These are phyloP conservation scores for Delia radicum DNA, from an alignment of 1,140 invertebrate species.

Conservation along the genomic window DNA sequence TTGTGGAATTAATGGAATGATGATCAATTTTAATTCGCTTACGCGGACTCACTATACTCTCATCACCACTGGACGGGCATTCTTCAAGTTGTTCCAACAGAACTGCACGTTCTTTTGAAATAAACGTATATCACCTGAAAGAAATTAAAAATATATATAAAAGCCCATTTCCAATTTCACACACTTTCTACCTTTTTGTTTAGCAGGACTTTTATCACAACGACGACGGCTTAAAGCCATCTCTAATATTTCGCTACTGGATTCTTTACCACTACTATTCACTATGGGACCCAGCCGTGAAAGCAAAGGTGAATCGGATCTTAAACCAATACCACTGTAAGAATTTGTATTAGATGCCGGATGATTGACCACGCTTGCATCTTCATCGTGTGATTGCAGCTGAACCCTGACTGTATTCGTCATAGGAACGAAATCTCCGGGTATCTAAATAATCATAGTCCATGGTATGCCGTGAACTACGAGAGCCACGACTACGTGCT, in stretches of 20 bases:
- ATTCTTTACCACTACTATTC: conserved; percentile 19
- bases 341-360: neutral
- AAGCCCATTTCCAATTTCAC: neutral
- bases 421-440: conserved; percentile 62
- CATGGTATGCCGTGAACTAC: conserved; percentile 45
- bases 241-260: conserved; percentile 31
- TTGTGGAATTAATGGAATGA: conserved; percentile 55
- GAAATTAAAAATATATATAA: too few relatives aligned
- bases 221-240: conserved; percentile 41
- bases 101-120: conserved; percentile 69
- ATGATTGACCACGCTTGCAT: conserved; percentile 36
- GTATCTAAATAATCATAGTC: conserved; percentile 49
- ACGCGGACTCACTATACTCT: conserved; percentile 64
- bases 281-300: conserved; percentile 43
- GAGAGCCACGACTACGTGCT: conserved; percentile 51
- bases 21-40: conserved; percentile 66
- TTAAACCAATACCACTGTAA: conserved; percentile 25
- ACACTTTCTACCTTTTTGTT: conserved; percentile 33
- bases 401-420: conserved; percentile 67
- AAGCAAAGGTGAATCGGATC: conserved; percentile 53
- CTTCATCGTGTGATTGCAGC: conserved; percentile 65
- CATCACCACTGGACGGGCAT: conserved; percentile 71
- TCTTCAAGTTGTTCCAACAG: conserved; percentile 72
- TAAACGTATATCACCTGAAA: conserved; percentile 61
- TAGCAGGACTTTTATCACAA: conserved; percentile 49